Evolutionary conservation across 1,140 invertebrate species (phyloP), one percentile per base, ranked within the genome.

Genomic region (Bicyclus anynana): DNA sequence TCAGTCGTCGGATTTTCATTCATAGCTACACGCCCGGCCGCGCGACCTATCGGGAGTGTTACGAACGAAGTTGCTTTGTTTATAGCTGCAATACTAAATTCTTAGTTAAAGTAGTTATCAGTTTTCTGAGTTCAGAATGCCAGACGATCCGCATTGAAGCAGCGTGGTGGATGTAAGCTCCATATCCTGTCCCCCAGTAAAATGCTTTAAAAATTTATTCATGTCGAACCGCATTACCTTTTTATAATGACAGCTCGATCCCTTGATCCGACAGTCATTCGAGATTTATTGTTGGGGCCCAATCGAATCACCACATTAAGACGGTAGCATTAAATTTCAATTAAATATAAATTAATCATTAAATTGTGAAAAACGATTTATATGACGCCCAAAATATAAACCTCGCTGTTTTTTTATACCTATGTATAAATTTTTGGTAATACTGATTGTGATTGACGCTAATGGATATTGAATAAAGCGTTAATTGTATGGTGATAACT

Each of bases 231-330:
- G 23, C 7, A 26, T 26, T 26, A 9, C 10, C 10, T 27, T 27
- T 27, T 27, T 27, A 27, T 27, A 27, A 27, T 27, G 10, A 23
- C 23, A 4, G 23, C 23, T 2, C 3, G 7, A 7, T 23, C 29
- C 29, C 29, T n/a, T 33, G 29, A 33, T 1, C 12, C 10, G 10
- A 4, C 29, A 6, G 29, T 20, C 44, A 38, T 29, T 47, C 46
- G 53, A 48, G 21, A 33, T 54, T 49, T 49, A 49, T 49, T 17
- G 40, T 9, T 20, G 40, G 18, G 2, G 5, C 27, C 27, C 27
- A 29, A 33, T n/a, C 29, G 10, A 33, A 33, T 4, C 17, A 5
- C 40, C 18, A 18, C 20, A 17, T 20, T 44, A 44, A 44, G 40
- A 20, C 17, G 38, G 38, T 44, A 20, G 40, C 40, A 33, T 44